These are phyloP conservation scores for Toxotes jaculatrix DNA, from an alignment of 2,113 vertebrate genomes.

Conservation along the genomic window DNA sequence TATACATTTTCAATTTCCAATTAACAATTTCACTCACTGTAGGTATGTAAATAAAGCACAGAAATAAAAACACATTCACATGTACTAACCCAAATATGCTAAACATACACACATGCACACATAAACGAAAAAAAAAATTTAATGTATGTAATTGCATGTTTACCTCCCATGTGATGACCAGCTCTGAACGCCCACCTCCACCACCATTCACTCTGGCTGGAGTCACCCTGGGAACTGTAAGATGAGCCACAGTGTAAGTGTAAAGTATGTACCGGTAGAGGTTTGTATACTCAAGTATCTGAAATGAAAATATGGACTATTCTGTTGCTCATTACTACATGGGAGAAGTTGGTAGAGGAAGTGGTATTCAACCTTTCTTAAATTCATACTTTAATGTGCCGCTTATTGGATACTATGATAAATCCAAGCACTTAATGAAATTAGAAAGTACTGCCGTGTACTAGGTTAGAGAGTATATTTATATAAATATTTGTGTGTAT, in stretches of 20 bases:
- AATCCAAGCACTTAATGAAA: background rate
- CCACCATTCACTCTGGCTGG: slow-evolving; percentile 94
- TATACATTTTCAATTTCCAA: too few species aligned
- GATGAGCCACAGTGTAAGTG: slow-evolving; percentile 3
- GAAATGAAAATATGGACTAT: background rate
- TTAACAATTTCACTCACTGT: background rate
- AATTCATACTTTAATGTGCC: background rate
- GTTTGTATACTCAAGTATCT: background rate
- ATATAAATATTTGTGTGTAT: too few species aligned
- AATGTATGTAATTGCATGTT: slow-evolving; percentile 33
- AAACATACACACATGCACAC: background rate
- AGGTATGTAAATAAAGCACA: background rate
- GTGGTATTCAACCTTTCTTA: background rate
- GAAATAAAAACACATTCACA: background rate
- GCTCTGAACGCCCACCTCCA: slow-evolving; percentile 93
- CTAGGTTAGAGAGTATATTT: background rate
- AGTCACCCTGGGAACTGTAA: slow-evolving; percentile 91
- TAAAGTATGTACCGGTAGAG: background rate
- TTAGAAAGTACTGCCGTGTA: background rate
- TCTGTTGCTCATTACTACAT: background rate
- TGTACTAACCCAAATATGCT: background rate
- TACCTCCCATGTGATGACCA: slow-evolving; percentile 99
- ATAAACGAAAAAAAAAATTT: background rate
- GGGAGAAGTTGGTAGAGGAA: background rate
- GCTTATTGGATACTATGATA: background rate